Evolutionary conservation across 2,113 vertebrate genomes (phyloP), one percentile per base, ranked within the genome.

Genomic region (Prionailurus bengalensis): DNA sequence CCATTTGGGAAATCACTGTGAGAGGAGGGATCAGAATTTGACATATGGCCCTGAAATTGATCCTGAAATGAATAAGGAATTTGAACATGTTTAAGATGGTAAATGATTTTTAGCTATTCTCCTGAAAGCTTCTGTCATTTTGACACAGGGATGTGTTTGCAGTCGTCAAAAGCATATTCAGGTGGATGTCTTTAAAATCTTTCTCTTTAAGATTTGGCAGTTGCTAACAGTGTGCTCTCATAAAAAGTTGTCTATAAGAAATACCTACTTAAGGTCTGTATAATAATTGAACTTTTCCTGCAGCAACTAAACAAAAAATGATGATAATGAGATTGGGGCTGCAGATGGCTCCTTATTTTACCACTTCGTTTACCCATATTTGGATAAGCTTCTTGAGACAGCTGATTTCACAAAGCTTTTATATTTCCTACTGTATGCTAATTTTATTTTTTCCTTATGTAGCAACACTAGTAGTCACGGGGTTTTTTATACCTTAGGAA

Each of bases 201-300:
- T 93, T 84, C 48, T 85, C 33, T 92, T n/a, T 87, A 66, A 53
- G 16, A 89, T 92, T 85, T 96, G 58, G 39, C 55, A 90, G 2
- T 92, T 97, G 61, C n/a, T 92, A 70, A 91, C 29, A 96, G 53
- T 90, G 73, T 58, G 61, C 39, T 87, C 29, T 92, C 65, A 92
- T 94, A 92, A 96, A 93, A 86, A 70, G 36, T 61, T 92, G 36
- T 94, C 3, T 93, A 80, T 85, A 83, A 88, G 85, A 89, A 91
- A n/a, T 91, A 71, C 48, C 48, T 89, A n/a, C 3, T 6, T 94
- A 27, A 48, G 61, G 36, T 83, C 31, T 79, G 0, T 87, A 5
- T 93, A 92, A 93, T 73, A 86, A n/a, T 87, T 87, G 94, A 92
- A 90, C 29, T 71, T 80, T 10, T 21, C 9, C 19, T 89, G 10